A percentile compares a stretch with the other conserved stretches of the same genome.
Evolutionary conservation across 2,797 vertebrate genomes (phyloP).

Genomic region (Xenopus petersii): DNA sequence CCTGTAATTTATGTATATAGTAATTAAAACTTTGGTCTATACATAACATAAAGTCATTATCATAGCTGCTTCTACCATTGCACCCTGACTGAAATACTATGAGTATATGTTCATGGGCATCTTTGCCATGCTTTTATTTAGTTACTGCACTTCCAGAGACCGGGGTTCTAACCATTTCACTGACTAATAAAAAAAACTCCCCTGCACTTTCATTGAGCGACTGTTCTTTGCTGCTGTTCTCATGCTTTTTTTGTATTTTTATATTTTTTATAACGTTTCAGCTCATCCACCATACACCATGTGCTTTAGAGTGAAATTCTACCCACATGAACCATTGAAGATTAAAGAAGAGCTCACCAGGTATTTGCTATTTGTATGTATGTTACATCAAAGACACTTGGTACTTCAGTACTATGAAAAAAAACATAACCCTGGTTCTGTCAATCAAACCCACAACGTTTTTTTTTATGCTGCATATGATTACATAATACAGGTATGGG

Average conservation of each 20-base stretch:
- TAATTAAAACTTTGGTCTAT: too few relatives aligned
- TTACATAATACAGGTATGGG: too few relatives aligned
- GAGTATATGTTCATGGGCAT: neutral
- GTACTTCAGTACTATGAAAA: neutral
- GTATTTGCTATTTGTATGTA: constrained; percentile 69
- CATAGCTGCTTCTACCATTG: too few relatives aligned
- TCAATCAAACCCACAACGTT: neutral
- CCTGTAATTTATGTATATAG: too few relatives aligned
- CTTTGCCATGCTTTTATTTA: constrained; percentile 36
- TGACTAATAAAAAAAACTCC: constrained; percentile 16
- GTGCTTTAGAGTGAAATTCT: constrained; percentile 99
- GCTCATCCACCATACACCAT: constrained; percentile 95
- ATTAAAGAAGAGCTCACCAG: constrained; percentile 98
- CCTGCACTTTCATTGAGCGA: constrained; percentile 43
- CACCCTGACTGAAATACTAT: too few relatives aligned
- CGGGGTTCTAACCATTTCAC: constrained; percentile 21
- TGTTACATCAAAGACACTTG: constrained; percentile 39
- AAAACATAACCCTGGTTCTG: neutral
- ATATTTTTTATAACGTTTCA: constrained; percentile 73
- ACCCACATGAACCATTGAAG: constrained; percentile 94
- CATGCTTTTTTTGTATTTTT: constrained; percentile 63
- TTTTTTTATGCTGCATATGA: too few relatives aligned
- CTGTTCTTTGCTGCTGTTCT: constrained; percentile 60
- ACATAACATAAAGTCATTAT: too few relatives aligned
- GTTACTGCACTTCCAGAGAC: constrained; percentile 38